Evolutionary conservation across 2,888 invertebrate genomes (phyloP).

Genomic region (Meandrusa payeni): DNA sequence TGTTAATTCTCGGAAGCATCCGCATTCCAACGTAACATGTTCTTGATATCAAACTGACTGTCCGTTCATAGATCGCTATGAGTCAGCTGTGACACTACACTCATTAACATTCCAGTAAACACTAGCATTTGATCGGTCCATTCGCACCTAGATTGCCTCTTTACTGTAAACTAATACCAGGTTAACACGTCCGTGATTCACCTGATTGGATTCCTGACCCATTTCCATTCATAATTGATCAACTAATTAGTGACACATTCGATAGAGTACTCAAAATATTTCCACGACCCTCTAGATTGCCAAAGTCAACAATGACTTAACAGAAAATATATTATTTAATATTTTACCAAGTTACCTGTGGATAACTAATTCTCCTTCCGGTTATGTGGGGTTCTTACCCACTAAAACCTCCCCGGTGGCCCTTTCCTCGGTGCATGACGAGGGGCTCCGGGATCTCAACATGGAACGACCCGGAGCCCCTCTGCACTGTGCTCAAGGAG

Average conservation of each 20-base stretch:
- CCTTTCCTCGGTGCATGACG: too few species aligned
- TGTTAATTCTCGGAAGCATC: constrained; percentile 62
- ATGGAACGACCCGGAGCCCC: too few species aligned
- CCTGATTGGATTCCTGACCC: constrained; percentile 15
- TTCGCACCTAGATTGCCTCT: constrained; percentile 38
- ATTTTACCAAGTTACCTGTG: too few species aligned
- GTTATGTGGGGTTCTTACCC: too few species aligned
- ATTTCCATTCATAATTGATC: constrained; percentile 10
- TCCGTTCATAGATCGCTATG: constrained; percentile 45
- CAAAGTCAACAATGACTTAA: too few species aligned
- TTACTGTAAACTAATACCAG: constrained; percentile 25
- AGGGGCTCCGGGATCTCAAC: too few species aligned
- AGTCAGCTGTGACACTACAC: constrained; percentile 67
- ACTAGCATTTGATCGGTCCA: constrained; percentile 49
- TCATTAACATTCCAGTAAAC: constrained; percentile 67
- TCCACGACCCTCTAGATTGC: constrained; percentile 2
- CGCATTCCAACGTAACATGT: constrained; percentile 71
- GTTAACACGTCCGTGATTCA: constrained; percentile 19
- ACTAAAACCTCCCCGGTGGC: too few species aligned
- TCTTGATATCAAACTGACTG: constrained; percentile 55
- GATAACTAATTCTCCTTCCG: too few species aligned
- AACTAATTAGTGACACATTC: constrained; percentile 7
- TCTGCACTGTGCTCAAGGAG: too few species aligned
- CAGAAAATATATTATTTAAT: too few species aligned
- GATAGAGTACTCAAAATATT: constrained; percentile 4